Conservation (phyloP, 2,888 invertebrate genomes). For the Epiblema foenella region DNA sequence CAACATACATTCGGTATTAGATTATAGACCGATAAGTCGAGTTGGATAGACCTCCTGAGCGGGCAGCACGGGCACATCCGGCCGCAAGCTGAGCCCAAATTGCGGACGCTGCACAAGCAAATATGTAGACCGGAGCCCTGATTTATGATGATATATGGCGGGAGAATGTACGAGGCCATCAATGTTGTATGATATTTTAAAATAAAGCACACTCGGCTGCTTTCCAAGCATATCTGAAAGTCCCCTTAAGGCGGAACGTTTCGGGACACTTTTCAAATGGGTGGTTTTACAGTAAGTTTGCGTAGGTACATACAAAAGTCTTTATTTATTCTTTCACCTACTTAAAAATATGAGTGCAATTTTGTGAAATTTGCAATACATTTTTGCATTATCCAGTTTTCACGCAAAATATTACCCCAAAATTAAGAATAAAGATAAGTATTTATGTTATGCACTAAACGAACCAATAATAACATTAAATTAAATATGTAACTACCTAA, state of each 20-base stretch:
- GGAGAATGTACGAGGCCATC: conserved; percentile 45
- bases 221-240: neutral
- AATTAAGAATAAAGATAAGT: too few species aligned
- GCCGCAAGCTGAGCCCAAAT: conserved; percentile 56
- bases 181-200: conserved; percentile 38
- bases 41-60: conserved; percentile 44
- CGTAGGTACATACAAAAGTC: too few species aligned
- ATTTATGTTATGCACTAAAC: too few species aligned
- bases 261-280: neutral
- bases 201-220: neutral
- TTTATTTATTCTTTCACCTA: too few species aligned
- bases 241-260: neutral
- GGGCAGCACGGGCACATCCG: conserved; percentile 53
- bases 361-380: too few species aligned
- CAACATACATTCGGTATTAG: neutral
- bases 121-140: conserved; percentile 63
- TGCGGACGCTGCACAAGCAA: conserved; percentile 58
- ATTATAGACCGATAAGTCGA: neutral
- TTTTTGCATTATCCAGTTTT: too few species aligned
- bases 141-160: conserved; percentile 75
- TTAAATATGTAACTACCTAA: too few species aligned
- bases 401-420: too few species aligned
- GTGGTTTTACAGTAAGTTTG: too few species aligned
- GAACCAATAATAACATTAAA: too few species aligned
- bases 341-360: too few species aligned